Percentiles rank a stretch among this genome's conserved stretches.
phyloP scores from a whole-genome alignment of 2,113 vertebrate genomes.

The Alligator sinensis region DNA sequence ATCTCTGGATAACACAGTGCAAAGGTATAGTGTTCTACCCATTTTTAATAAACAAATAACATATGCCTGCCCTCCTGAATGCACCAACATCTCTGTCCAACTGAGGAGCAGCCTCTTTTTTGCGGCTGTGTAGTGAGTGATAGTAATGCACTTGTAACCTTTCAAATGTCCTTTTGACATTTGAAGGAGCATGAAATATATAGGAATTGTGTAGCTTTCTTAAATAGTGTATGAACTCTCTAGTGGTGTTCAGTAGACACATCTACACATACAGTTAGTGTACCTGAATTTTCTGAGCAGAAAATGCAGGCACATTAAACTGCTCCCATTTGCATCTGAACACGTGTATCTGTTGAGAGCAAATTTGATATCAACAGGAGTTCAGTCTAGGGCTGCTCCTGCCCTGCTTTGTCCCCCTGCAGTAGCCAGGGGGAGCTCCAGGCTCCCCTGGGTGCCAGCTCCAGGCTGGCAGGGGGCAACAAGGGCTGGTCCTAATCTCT shows the following conservation, averaged over 20 bases:
- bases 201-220: background rate
- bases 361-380: too few relatives aligned
- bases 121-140: background rate
- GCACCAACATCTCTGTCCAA: background rate
- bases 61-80: background rate
- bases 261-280: too few relatives aligned
- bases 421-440: too few relatives aligned
- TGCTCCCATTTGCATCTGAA: too few relatives aligned
- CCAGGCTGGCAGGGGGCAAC: too few relatives aligned
- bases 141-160: background rate
- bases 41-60: background rate
- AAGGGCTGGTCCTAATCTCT: too few relatives aligned
- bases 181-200: background rate
- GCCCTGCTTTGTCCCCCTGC: too few relatives aligned
- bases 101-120: fast-evolving
- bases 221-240: background rate
- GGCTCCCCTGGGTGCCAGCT: too few relatives aligned
- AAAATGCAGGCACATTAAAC: too few relatives aligned
- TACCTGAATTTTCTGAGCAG: too few relatives aligned
- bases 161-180: background rate
- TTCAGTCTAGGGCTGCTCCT: too few relatives aligned
- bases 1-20: background rate
- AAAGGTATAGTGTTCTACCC: background rate
- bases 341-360: too few relatives aligned
- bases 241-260: background rate